phyloP scores from a whole-genome alignment of 2,888 invertebrate species.

The Masnerella sp. region DNA sequence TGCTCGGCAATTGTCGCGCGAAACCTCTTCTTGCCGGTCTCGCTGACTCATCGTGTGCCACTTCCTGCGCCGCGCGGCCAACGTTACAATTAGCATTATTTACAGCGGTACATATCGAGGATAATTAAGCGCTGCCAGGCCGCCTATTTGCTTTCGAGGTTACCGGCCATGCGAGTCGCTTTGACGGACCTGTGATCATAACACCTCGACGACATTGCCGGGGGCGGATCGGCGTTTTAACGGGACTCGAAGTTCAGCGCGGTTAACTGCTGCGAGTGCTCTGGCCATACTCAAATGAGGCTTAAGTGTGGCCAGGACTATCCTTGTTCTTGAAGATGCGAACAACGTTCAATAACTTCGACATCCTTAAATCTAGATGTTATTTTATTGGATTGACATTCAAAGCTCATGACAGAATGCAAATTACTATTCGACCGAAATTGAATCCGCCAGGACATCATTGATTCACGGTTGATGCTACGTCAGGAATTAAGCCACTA shows the following conservation, averaged over 20 bases:
- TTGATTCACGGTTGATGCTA: too few relatives aligned
- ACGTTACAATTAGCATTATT: slow-evolving; percentile 58
- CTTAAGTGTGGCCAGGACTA: too few relatives aligned
- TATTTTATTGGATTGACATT: too few relatives aligned
- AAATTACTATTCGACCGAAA: too few relatives aligned
- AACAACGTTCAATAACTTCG: too few relatives aligned
- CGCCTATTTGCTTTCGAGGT: slow-evolving; percentile 56
- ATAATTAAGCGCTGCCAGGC: slow-evolving; percentile 54
- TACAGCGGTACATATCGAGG: slow-evolving; percentile 51
- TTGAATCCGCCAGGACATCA: too few relatives aligned
- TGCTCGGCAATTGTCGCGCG: slow-evolving; percentile 54
- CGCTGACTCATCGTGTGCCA: slow-evolving; percentile 58
- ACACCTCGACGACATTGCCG: slow-evolving; percentile 57
- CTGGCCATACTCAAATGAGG: slow-evolving; percentile 36
- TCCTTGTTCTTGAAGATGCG: too few relatives aligned
- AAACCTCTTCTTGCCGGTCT: slow-evolving; percentile 52
- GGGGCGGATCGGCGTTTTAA: slow-evolving; percentile 37
- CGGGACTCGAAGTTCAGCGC: slow-evolving; percentile 41
- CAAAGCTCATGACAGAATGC: too few relatives aligned
- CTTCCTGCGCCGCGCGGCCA: slow-evolving; percentile 54
- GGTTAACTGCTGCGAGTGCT: slow-evolving; percentile 19
- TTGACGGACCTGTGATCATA: slow-evolving; percentile 54
- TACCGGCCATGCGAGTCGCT: slow-evolving; percentile 43
- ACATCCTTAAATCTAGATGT: too few relatives aligned
- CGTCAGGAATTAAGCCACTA: too few relatives aligned